Conservation (phyloP, 2,113 vertebrate genomes). For the Herpetotheres cachinnans region DNA sequence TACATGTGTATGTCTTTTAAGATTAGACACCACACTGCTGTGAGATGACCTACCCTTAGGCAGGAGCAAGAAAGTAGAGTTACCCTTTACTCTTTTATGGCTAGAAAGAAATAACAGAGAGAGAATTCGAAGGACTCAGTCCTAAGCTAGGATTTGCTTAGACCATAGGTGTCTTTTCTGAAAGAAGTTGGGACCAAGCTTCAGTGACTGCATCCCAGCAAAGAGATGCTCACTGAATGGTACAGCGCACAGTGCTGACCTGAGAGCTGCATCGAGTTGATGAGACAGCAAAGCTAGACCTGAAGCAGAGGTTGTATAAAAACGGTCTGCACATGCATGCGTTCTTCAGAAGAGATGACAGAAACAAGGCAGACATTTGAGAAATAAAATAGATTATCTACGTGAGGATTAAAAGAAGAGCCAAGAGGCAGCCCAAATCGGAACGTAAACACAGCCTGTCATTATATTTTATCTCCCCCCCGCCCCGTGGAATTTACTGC, state of each 20-base stretch:
- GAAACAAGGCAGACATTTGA: not conserved
- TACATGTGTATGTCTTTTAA: not conserved
- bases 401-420: not conserved
- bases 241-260: not conserved
- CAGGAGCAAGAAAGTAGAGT: not conserved
- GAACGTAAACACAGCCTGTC: not conserved
- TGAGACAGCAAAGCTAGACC: not conserved
- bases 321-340: fast-evolving
- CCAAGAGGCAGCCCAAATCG: not conserved
- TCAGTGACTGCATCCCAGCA: fast-evolving
- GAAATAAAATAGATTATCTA: not conserved
- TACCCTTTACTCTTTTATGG: not conserved
- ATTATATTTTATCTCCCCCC: not conserved
- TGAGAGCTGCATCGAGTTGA: not conserved
- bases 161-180: not conserved
- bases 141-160: not conserved
- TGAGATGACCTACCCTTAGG: not conserved
- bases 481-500: not conserved
- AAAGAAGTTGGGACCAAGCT: not conserved
- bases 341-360: not conserved
- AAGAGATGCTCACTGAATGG: not conserved
- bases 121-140: not conserved
- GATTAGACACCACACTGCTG: not conserved
- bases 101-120: not conserved
- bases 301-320: not conserved